phyloP scores from a whole-genome alignment of 2,888 invertebrate genomes.

The Aelia acuminata region DNA sequence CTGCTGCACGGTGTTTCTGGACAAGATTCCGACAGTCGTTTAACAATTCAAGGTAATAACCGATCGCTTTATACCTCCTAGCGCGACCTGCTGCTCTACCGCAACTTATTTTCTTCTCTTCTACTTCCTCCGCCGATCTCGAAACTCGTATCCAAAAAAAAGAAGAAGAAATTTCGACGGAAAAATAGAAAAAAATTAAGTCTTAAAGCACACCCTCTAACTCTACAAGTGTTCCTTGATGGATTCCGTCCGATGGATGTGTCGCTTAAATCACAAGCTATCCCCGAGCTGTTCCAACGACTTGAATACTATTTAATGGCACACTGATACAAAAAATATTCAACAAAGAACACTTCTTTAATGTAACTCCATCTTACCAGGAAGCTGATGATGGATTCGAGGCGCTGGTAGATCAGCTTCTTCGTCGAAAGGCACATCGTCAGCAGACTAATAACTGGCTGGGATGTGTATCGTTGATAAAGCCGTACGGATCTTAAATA shows the following conservation, averaged over 20 bases:
- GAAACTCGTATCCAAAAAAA: neutral
- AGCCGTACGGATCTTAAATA: neutral
- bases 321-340: neutral
- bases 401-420: neutral
- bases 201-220: neutral
- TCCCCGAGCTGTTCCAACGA: neutral
- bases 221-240: neutral
- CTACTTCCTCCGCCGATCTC: neutral
- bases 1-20: neutral
- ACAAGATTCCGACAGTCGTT: neutral
- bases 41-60: slow-evolving; percentile 36
- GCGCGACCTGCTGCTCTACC: neutral
- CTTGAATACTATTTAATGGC: neutral
- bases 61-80: slow-evolving; percentile 24
- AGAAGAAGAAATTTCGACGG: neutral
- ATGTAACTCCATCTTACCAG: neutral
- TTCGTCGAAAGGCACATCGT: neutral
- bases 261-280: neutral
- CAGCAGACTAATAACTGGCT: neutral
- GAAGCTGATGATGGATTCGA: neutral
- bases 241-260: neutral
- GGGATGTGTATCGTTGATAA: neutral
- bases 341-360: neutral
- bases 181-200: no score
- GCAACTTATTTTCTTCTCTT: neutral